Conservation (phyloP, 2,797 vertebrate genomes). For the Eutrigla gurnardus region DNA sequence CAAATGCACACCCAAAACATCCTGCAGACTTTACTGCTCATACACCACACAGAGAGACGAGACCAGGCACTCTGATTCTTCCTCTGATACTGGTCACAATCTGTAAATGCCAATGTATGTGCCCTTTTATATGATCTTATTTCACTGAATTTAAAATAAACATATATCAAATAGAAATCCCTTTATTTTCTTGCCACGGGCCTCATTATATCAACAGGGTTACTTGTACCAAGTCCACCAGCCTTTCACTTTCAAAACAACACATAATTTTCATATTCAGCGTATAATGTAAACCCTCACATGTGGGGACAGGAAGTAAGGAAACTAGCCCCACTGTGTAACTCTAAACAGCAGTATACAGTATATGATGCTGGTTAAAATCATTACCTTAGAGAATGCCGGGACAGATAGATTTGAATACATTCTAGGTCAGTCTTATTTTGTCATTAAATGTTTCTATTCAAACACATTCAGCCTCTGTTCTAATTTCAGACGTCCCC, state of each 20-base stretch:
- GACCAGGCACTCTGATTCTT: background rate
- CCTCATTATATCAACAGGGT: background rate
- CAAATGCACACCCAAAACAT: constrained; percentile 14
- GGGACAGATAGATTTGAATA: background rate
- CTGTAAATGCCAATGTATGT: background rate
- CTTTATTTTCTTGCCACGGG: background rate
- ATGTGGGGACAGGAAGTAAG: background rate
- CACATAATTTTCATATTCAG: background rate
- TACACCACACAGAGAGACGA: background rate
- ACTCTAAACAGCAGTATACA: background rate
- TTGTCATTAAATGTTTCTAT: background rate
- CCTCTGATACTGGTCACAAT: constrained; percentile 5
- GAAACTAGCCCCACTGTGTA: background rate
- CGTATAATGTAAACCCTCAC: background rate
- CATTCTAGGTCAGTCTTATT: constrained; percentile 9
- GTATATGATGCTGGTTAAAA: background rate
- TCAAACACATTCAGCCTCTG: constrained; percentile 28
- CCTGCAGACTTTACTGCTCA: constrained; percentile 5
- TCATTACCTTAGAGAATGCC: background rate
- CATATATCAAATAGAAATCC: background rate
- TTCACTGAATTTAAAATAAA: constrained; percentile 4
- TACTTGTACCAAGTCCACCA: background rate
- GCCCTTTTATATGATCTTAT: background rate
- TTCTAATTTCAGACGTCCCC: constrained; percentile 35
- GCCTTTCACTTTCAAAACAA: background rate